Evolutionary conservation across 2,797 vertebrate species (phyloP), one percentile per base, ranked within the genome.

Genomic region (Eleutherodactylus coqui): DNA sequence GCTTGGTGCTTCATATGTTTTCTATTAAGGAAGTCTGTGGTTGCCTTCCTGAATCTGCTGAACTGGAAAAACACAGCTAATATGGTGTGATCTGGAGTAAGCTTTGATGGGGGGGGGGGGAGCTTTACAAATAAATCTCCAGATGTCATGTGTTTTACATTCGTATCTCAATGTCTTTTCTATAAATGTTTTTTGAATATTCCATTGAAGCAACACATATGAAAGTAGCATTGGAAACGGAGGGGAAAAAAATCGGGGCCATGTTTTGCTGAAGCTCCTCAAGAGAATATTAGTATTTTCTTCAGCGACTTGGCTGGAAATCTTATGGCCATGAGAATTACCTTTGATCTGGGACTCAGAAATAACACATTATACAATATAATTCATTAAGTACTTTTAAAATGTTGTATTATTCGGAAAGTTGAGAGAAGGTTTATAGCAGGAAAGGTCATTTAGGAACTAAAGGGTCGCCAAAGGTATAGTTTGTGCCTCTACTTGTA

Each of bases 31-130:
- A 95, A 95, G 96, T 97, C 96, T 99, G 98, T 97, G 97, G 97
- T 98, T 97, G 95, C 96, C 96, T 97, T 98, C 96, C 96, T 97
- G 96, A 97, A 98, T 97, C 96, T 96, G 95, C 97, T 94, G 96
- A 96, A 96, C 97, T 98, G 97, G 97, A 98, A 98, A 98, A 99
- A 98, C 96, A 97, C 94, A 97, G 97, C 96, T 98, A 99, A 98
- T 98, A 98, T 96, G 95, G 96, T 96, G 95, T 96, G 96, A 98
- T 97, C 96, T 96, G 95, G 96, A 96, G 96, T 96, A 95, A 96
- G 95, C 97, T 98, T 98, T 99, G 97, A 98, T 82, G 67, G 67
- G 67, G 67, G 60, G 62, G 70, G 98, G 97, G 96, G 94, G 93
- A 92, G 94, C 96, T 98, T 97, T 96, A 96, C 97, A 98, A 99